phyloP scores from a whole-genome alignment of 2,888 invertebrate genomes.

The Gymnosoma rotundatum region DNA sequence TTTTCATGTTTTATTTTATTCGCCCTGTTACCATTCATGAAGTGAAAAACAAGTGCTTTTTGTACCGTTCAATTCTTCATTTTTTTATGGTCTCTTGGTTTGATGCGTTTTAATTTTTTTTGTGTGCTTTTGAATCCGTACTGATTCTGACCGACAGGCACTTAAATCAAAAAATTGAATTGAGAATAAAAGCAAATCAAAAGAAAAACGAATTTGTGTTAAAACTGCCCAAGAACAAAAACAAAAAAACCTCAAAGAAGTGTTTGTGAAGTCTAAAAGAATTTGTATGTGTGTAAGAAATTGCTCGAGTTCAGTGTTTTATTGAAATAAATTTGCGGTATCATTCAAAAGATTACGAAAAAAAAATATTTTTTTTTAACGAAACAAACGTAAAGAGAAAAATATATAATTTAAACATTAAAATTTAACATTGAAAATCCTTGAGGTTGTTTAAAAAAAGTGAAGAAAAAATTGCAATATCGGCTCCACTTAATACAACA shows the following conservation, averaged over 20 bases:
- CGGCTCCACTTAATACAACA: background rate
- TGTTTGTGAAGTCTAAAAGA: conserved; percentile 11
- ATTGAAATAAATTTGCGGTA: conserved; percentile 39
- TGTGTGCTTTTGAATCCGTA: conserved; percentile 29
- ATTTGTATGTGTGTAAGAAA: conserved; percentile 26
- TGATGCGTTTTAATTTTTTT: conserved; percentile 13
- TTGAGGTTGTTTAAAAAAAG: conserved; percentile 35
- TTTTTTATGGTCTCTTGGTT: conserved; percentile 9
- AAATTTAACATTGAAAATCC: conserved; percentile 36
- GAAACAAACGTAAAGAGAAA: conserved; percentile 7
- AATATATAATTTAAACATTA: conserved; percentile 45
- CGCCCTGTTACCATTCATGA: conserved; percentile 49
- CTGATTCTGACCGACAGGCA: conserved; percentile 47
- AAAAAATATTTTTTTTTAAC: background rate
- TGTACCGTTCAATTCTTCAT: conserved; percentile 32
- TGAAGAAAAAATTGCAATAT: conserved; percentile 16
- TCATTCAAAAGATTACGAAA: conserved; percentile 34
- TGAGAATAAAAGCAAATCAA: conserved; percentile 42
- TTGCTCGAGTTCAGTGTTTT: conserved; percentile 15
- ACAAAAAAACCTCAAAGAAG: conserved; percentile 1
- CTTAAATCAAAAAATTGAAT: conserved; percentile 54
- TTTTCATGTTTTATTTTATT: conserved; percentile 42
- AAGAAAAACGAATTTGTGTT: conserved; percentile 58
- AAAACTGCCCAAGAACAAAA: conserved; percentile 46
- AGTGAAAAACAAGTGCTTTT: conserved; percentile 69